Evolutionary conservation across 2,888 invertebrate genomes (phyloP), one percentile per base, ranked within the genome.

Genomic region (Iphiclides podalirius): DNA sequence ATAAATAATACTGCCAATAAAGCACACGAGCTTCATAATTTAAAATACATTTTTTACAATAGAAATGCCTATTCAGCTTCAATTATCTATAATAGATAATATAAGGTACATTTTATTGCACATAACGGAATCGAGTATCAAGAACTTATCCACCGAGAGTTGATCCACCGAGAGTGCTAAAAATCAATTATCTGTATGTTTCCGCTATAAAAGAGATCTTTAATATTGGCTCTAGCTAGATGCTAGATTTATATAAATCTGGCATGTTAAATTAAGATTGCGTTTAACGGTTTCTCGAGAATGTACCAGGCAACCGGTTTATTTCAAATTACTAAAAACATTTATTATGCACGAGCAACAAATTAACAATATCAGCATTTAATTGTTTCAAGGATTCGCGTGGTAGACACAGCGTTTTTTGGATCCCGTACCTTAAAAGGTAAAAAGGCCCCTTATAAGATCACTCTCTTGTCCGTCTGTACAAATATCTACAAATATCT

Each of bases 341-440:
- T n/a, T n/a, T n/a, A n/a, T 35, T 35, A 4, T 23, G 17, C 17
- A 46, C 26, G 2, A n/a, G n/a, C n/a, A n/a, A 16, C 47, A 40
- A 4, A 35, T 47, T 47, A 36, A 31, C 28, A 41, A 42, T 36
- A 41, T 28, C 17, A 47, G 41, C 26, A n/a, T 35, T 36, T 17
- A 47, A 47, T 47, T 36, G 35, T 26, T 47, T 37, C 41, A 47
- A 47, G 47, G 47, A 35, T 17, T 13, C 12, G 17, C 4, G 17
- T 4, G 3, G n/a, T 11, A 1, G 36, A 36, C 39, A n/a, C n/a
- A n/a, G n/a, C 36, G 31, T 14, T 13, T 28, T 28, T 36, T n/a
- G n/a, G n/a, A n/a, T n/a, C n/a, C n/a, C n/a, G n/a, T n/a, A n/a
- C n/a, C n/a, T n/a, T n/a, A n/a, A n/a, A n/a, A n/a, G n/a, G n/a